Base-by-base conservation (phyloP, 2,888 invertebrate species). In the Aproaerema taeniolella region DNA sequence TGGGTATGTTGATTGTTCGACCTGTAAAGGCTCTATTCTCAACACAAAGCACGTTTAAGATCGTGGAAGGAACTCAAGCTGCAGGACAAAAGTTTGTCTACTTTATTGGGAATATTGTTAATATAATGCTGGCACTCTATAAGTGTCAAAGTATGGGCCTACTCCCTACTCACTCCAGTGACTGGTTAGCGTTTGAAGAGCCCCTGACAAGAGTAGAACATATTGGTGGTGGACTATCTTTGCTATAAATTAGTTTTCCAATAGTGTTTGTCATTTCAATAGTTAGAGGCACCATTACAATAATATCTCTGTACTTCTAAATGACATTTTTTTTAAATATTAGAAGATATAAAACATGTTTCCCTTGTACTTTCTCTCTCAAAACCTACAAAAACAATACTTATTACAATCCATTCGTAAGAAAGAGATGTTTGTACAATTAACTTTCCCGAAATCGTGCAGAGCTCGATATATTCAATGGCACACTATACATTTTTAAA, bases 131-230 rank as follows among this genome's bases (percentile, higher is more conserved):
- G 52, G 98, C 98, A 14, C 83, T 99, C 28, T 99, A 98, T 71
- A 99, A 99, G 79, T 99, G 98, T 72, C 97, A 98, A 63, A 96
- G 96, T 47, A 98, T 99, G 98, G 99, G 98, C 1, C 77, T 99
- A 15, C 80, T 99, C 39, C 99, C 99, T 1, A 98, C 98, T 34
- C 97, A 99, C 80, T 93, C 98, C 1, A 98, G 98, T 28, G 99
- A 99, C 77, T 99, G 99, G 99, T 81, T 99, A 45, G 98, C 98
- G 39, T 99, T 99, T 88, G 95, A 97, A 39, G 95, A 98, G 67
- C 95, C 97, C 1, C 95, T 94, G 67, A 91, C 91, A 38, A 88
- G 95, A 64, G 88, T 94, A 43, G 96, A 96, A 77, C 94, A 93
- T 79, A 92, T 94, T 58, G 95, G 95, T 29, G 96, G 96, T 47